These are phyloP conservation scores for Sturnira hondurensis DNA, from an alignment of 2,113 vertebrate species.

Conservation along the genomic window DNA sequence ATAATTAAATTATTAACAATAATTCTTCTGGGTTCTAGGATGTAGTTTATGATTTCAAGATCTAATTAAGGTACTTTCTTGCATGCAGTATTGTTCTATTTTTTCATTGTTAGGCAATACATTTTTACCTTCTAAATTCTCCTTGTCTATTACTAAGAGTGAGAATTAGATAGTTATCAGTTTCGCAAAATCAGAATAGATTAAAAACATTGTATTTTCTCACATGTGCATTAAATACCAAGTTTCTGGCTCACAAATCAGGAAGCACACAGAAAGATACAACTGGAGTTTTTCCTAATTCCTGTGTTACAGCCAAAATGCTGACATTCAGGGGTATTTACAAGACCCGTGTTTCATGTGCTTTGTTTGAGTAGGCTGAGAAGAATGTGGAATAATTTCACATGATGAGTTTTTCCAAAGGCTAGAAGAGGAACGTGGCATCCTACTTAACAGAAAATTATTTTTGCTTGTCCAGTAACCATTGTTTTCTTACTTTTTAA, in stretches of 20 bases:
- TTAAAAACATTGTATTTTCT: slow-evolving; percentile 49
- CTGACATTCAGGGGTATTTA: slow-evolving; percentile 82
- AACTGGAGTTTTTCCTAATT: slow-evolving; percentile 76
- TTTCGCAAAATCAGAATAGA: slow-evolving; percentile 16
- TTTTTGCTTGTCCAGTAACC: background rate
- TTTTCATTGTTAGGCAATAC: background rate
- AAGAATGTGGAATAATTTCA: slow-evolving; percentile 77
- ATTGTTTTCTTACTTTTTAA: background rate
- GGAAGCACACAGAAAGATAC: slow-evolving; percentile 68
- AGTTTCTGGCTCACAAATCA: slow-evolving; percentile 71
- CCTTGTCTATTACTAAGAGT: background rate
- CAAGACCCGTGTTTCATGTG: slow-evolving; percentile 77
- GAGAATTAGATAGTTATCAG: background rate
- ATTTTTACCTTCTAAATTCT: slow-evolving; percentile 29
- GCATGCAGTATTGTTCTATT: background rate
- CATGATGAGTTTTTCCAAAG: slow-evolving; percentile 58
- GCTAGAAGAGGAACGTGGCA: background rate
- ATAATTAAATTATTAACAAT: background rate
- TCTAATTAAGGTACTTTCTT: background rate
- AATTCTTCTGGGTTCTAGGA: background rate
- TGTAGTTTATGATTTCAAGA: slow-evolving; percentile 3
- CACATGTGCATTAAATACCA: slow-evolving; percentile 75
- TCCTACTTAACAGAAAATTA: background rate
- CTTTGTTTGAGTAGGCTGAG: slow-evolving; percentile 76
- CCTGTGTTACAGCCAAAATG: slow-evolving; percentile 76